Base-by-base conservation (phyloP, 2,888 invertebrate species). In the Chloroclystis v-ata region DNA sequence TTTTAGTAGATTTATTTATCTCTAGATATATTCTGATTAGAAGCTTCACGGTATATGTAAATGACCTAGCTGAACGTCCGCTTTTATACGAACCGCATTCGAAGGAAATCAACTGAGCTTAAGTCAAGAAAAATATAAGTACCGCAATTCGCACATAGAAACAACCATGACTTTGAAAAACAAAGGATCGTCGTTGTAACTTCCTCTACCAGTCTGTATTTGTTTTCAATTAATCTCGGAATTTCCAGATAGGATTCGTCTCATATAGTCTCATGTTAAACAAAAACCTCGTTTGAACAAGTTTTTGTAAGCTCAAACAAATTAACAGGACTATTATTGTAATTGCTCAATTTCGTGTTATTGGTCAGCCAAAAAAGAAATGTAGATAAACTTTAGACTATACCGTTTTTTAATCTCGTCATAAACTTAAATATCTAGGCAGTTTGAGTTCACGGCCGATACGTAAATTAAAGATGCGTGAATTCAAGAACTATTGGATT, bases 61-160 rank as follows among this genome's bases (percentile, higher is more conserved):
- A 58, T 54, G 50, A 55, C 25, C 25, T 29, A 7, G 12, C 48
- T 40, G 45, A 43, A 37, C 54, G 26, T 39, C 49, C 49, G 53
- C 65, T 70, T 74, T 60, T 72, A 74, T 72, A 70, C 56, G 42
- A 47, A 37, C 37, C 46, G 47, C 12, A 28, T 10, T 35, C 47
- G 71, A 74, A 72, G 72, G 69, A 45, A 45, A 45, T 25, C 37
- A 12, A 47, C 48, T 14, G 5, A 24, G 13, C 8, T 55, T 56
- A 51, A 49, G 49, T n/a, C 39, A 47, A 54, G 52, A 53, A 58
- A 54, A 43, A 53, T 24, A 6, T 2, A 28, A 28, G 1, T 13
- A 30, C 32, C 13, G 12, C n/a, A n/a, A 30, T 29, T 10, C n/a
- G 14, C 16, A 16, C 12, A 14, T 14, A 14, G 14, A 33, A 9